Evolutionary conservation across 2,113 vertebrate species (phyloP).

Genomic region (Gyps fulvus): DNA sequence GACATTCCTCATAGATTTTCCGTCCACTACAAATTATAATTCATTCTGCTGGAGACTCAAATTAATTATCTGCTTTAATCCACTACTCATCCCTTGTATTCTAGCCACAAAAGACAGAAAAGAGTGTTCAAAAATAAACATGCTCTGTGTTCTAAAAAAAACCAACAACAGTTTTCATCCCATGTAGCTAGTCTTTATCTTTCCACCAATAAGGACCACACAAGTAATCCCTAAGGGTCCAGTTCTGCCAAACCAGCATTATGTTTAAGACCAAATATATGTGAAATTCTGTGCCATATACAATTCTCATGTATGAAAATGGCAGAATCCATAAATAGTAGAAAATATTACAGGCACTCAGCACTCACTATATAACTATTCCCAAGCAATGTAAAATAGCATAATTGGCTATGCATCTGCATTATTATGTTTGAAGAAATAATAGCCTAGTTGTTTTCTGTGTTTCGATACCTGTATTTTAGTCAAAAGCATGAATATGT

Average conservation of each 20-base stretch:
- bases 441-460: background rate
- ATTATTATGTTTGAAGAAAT: background rate
- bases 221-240: background rate
- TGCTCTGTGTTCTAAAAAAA: background rate
- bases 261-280: background rate
- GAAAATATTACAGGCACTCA: background rate
- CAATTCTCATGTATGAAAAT: background rate
- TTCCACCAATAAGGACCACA: background rate
- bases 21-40: background rate
- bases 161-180: background rate
- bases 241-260: background rate
- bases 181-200: background rate
- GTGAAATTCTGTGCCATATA: background rate
- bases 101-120: background rate
- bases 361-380: background rate
- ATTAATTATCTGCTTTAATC: background rate
- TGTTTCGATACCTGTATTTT: background rate
- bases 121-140: background rate
- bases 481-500: background rate
- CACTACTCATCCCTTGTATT: background rate
- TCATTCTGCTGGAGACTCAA: background rate
- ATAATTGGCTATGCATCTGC: background rate
- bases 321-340: background rate
- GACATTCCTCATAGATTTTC: background rate
- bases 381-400: background rate